phyloP scores from a whole-genome alignment of 2,797 vertebrate species.

The Melanotaenia nigrans region DNA sequence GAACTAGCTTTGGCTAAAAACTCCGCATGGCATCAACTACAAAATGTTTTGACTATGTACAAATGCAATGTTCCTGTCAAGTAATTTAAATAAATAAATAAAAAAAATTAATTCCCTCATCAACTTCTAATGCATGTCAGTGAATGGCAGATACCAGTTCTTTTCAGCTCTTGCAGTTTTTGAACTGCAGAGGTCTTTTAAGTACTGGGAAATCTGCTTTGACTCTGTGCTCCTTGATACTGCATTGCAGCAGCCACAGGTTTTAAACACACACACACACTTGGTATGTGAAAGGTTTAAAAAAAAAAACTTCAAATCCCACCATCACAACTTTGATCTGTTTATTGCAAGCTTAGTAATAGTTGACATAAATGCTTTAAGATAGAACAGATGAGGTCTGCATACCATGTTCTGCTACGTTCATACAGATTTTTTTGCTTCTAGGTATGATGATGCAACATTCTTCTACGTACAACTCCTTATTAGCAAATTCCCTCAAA shows the following conservation, averaged over 20 bases:
- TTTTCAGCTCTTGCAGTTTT: slow-evolving; percentile 3
- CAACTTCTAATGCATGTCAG: slow-evolving; percentile 3
- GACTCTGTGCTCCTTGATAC: slow-evolving; percentile 43
- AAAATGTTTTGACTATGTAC: too few species aligned
- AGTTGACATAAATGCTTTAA: slow-evolving; percentile 6
- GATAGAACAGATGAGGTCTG: slow-evolving; percentile 7
- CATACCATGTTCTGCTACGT: slow-evolving; percentile 9
- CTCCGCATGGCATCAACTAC: too few species aligned
- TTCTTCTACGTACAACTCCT: slow-evolving; percentile 15
- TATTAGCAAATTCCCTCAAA: slow-evolving; percentile 16
- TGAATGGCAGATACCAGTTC: not conserved
- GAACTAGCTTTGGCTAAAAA: too few species aligned
- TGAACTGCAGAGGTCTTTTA: slow-evolving; percentile 31
- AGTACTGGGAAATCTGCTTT: slow-evolving; percentile 15
- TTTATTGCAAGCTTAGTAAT: slow-evolving; percentile 5
- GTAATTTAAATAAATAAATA: too few species aligned
- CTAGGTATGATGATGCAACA: slow-evolving; percentile 34
- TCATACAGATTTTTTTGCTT: slow-evolving; percentile 27
- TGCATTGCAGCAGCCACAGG: slow-evolving; percentile 76
- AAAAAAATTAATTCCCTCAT: too few species aligned
- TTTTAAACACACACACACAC: slow-evolving; percentile 30
- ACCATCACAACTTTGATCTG: slow-evolving; percentile 1
- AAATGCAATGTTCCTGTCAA: too few species aligned
- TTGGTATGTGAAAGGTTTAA: not conserved
- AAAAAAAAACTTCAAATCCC: slow-evolving; percentile 2